A percentile compares a stretch with the other conserved stretches of the same genome.
phyloP scores from a whole-genome alignment of 30 jellyfish, hydroid and myxozoan species.

The Mastigias papua region DNA sequence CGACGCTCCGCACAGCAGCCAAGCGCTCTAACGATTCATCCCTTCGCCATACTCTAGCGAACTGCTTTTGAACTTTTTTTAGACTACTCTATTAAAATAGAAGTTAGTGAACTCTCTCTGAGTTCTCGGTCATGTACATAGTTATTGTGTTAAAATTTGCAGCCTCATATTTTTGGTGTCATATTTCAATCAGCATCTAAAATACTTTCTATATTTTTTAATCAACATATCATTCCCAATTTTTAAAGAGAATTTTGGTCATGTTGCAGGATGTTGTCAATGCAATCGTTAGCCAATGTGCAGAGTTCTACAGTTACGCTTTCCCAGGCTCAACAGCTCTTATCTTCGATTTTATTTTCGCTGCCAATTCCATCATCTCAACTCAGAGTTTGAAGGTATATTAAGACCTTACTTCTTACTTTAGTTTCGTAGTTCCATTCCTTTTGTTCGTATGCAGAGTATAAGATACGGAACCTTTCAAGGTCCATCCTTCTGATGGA shows the following conservation, averaged over 20 bases:
- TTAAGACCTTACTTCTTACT: neutral
- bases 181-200: too few relatives aligned
- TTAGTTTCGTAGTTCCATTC: neutral
- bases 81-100: too few relatives aligned
- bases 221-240: neutral
- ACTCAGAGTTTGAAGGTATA: constrained; percentile 81
- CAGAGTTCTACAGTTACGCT: constrained; percentile 69
- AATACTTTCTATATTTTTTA: too few relatives aligned
- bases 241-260: neutral
- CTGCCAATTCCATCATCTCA: constrained; percentile 71
- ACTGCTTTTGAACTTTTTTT: too few relatives aligned
- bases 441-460: too few relatives aligned
- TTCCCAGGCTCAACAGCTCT: constrained; percentile 86
- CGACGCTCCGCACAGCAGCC: too few relatives aligned
- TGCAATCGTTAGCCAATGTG: constrained; percentile 86
- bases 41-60: too few relatives aligned
- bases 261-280: constrained; percentile 82
- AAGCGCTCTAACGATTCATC: too few relatives aligned
- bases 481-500: neutral
- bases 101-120: too few relatives aligned
- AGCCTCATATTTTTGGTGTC: too few relatives aligned
- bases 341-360: constrained; percentile 84
- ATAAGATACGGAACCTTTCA: neutral
- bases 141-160: too few relatives aligned
- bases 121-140: too few relatives aligned